A percentile compares a stretch with the other conserved stretches of the same genome.
Conservation (phyloP, 2,888 invertebrate genomes). For the Spatulosminthurus flaviceps region DNA sequence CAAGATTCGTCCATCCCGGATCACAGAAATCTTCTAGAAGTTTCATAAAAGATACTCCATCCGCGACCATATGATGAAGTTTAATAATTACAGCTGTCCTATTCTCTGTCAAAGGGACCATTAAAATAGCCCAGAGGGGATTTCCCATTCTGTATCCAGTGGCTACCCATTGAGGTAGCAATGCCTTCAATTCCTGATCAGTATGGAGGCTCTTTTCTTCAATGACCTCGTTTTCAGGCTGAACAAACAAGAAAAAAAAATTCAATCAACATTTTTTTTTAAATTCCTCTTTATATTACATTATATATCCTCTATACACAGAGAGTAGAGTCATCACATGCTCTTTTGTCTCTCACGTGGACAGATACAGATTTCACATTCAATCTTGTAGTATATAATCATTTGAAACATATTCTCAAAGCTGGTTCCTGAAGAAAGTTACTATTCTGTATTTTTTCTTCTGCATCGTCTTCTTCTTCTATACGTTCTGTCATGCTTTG, state of each 20-base stretch:
- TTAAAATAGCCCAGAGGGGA: constrained; percentile 57
- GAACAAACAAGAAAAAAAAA: constrained; percentile 34
- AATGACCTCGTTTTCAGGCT: constrained; percentile 56
- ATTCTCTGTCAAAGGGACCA: constrained; percentile 56
- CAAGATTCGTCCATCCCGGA: constrained; percentile 57
- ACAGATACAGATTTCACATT: constrained; percentile 8
- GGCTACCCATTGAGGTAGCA: constrained; percentile 57
- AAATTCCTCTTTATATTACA: too few species aligned
- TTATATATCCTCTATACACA: too few species aligned
- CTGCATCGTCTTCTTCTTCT: too few species aligned
- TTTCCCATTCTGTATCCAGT: constrained; percentile 53
- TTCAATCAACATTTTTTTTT: neutral
- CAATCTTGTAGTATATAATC: too few species aligned
- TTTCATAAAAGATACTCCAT: constrained; percentile 62
- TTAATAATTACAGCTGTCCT: constrained; percentile 58
- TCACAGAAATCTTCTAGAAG: constrained; percentile 60
- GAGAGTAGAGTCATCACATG: too few species aligned
- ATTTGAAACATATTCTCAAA: neutral
- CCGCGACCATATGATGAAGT: constrained; percentile 61
- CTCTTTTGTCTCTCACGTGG: neutral
- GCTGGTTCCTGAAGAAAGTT: constrained; percentile 10
- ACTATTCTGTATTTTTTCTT: neutral
- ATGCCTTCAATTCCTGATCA: constrained; percentile 55
- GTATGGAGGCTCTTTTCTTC: constrained; percentile 50
- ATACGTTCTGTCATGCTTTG: too few species aligned